These are phyloP conservation scores for Lepisosteus oculatus DNA, from an alignment of 2,113 vertebrate genomes.

Conservation along the genomic window DNA sequence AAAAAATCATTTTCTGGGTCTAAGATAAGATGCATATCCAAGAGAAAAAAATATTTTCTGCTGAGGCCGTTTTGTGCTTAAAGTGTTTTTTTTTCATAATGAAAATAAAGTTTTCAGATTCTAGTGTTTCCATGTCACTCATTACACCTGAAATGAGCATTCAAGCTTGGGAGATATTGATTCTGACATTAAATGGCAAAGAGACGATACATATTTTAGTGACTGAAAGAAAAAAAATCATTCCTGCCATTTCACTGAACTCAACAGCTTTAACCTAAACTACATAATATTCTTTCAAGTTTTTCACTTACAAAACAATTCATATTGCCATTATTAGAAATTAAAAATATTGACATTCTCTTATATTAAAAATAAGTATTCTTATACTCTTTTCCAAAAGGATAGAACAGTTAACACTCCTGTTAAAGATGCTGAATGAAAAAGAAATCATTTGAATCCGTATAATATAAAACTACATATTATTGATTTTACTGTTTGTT, in stretches of 20 bases:
- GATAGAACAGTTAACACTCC: too few relatives aligned
- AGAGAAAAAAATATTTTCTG: neutral
- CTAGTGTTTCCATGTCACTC: neutral
- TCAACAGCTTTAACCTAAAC: neutral
- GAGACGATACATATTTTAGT: neutral
- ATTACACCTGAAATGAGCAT: constrained; percentile 18
- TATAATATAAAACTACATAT: too few relatives aligned
- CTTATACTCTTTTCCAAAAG: too few relatives aligned
- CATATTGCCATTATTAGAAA: too few relatives aligned
- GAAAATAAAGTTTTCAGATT: neutral
- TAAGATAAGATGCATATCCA: too few relatives aligned
- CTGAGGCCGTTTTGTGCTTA: neutral
- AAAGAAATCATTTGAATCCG: too few relatives aligned
- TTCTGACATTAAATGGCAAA: constrained; percentile 5
- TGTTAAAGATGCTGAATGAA: too few relatives aligned
- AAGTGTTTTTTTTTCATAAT: neutral
- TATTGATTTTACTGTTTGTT: too few relatives aligned
- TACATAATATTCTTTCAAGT: neutral
- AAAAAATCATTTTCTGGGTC: too few relatives aligned
- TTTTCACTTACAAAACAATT: neutral
- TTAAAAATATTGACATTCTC: too few relatives aligned
- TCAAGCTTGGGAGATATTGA: constrained; percentile 12
- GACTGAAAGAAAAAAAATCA: neutral
- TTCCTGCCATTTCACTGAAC: neutral
- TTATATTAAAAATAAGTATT: too few relatives aligned